Conservation (phyloP, 1,140 invertebrate species). For the Wiebesia pumilae region DNA sequence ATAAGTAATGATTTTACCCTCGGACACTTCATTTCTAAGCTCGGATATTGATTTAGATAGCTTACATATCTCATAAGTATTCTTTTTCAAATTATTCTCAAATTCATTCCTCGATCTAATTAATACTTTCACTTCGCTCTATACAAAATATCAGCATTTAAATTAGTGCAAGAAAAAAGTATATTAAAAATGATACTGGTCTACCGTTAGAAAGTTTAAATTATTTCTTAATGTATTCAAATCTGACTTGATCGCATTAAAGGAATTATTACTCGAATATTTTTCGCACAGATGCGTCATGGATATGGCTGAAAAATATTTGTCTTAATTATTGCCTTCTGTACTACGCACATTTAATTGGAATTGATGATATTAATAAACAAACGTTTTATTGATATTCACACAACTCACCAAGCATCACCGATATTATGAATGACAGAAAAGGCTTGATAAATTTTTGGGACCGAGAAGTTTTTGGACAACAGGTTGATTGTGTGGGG, state of each 20-base stretch:
- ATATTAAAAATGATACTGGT: slow-evolving; percentile 11
- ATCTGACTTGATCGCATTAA: slow-evolving; percentile 65
- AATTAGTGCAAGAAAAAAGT: neutral
- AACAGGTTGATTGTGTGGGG: slow-evolving; percentile 51
- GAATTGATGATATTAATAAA: too few relatives aligned
- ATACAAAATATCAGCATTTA: slow-evolving; percentile 16
- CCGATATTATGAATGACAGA: slow-evolving; percentile 65
- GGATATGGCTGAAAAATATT: slow-evolving; percentile 63
- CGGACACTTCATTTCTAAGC: slow-evolving; percentile 67
- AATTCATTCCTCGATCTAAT: slow-evolving; percentile 66
- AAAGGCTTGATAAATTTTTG: slow-evolving; percentile 63
- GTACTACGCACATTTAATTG: too few relatives aligned
- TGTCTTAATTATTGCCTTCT: too few relatives aligned
- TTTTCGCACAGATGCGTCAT: slow-evolving; percentile 69
- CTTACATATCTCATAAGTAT: slow-evolving; percentile 65
- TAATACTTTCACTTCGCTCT: slow-evolving; percentile 68
- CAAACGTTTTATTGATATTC: too few relatives aligned
- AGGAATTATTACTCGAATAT: slow-evolving; percentile 64
- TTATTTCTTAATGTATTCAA: slow-evolving; percentile 62
- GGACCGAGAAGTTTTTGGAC: slow-evolving; percentile 55
- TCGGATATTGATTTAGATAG: slow-evolving; percentile 67
- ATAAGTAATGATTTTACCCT: slow-evolving; percentile 59
- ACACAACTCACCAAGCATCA: slow-evolving; percentile 62
- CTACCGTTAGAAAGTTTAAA: slow-evolving; percentile 67
- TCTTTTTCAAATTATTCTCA: slow-evolving; percentile 65